Percentiles rank a stretch among this genome's conserved stretches.
Evolutionary conservation across 2,797 vertebrate genomes (phyloP).

Genomic region (Scomberomorus guttatus): DNA sequence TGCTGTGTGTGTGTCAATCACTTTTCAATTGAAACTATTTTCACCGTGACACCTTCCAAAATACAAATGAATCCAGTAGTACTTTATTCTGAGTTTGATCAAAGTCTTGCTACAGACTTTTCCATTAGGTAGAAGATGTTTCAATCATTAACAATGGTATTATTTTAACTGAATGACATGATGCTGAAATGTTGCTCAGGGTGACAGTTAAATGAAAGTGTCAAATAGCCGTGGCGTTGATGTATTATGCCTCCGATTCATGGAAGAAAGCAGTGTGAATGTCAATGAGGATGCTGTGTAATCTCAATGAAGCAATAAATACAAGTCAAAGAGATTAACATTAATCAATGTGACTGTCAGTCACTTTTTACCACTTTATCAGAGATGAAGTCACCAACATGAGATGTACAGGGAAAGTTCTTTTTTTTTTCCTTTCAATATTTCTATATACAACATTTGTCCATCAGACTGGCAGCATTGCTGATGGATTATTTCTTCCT

Average conservation of each 20-base stretch:
- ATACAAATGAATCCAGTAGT: neutral
- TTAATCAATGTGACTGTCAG: neutral
- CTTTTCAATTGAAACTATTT: neutral
- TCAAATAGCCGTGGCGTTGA: too few relatives aligned
- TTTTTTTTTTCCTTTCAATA: too few relatives aligned
- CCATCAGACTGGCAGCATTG: too few relatives aligned
- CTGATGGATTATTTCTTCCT: too few relatives aligned
- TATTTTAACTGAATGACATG: neutral
- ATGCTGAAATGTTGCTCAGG: neutral
- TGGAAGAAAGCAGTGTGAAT: neutral
- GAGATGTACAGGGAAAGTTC: neutral
- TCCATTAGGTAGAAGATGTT: neutral
- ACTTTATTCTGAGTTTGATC: neutral
- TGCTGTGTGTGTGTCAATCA: neutral
- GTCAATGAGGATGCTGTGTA: neutral
- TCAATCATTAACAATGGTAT: neutral
- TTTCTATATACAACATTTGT: too few relatives aligned
- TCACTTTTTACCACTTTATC: neutral
- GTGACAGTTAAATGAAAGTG: neutral
- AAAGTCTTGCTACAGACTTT: neutral
- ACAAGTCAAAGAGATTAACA: neutral
- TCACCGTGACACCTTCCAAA: too few relatives aligned
- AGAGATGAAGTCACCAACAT: neutral
- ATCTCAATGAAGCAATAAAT: neutral
- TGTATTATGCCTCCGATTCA: neutral